A percentile compares a stretch with the other conserved stretches of the same genome.
phyloP scores from a whole-genome alignment of 2,888 invertebrate genomes.

The Neoitamus cyanurus region DNA sequence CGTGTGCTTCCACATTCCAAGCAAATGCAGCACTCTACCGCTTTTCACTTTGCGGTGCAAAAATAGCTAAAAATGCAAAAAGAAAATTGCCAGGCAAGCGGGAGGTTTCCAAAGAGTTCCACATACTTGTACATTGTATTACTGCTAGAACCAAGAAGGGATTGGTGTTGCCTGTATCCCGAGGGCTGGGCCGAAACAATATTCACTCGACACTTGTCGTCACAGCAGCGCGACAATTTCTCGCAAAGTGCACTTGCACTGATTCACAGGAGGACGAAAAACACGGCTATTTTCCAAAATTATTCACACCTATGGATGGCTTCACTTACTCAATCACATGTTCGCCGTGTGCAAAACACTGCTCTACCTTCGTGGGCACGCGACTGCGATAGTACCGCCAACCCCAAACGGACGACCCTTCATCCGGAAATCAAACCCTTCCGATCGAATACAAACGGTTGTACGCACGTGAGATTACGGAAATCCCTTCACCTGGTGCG shows the following conservation, averaged over 20 bases:
- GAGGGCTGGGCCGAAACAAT: neutral
- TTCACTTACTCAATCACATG: neutral
- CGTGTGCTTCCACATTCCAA: neutral
- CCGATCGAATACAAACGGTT: neutral
- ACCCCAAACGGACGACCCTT: neutral
- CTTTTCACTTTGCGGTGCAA: neutral
- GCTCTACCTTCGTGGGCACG: neutral
- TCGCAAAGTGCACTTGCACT: neutral
- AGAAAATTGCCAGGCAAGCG: neutral
- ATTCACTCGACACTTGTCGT: neutral
- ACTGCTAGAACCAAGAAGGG: neutral
- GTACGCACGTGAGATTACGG: neutral
- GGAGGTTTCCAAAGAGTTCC: neutral
- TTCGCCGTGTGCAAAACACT: neutral
- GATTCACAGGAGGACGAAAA: neutral
- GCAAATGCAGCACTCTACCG: neutral
- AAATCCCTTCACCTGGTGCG: neutral
- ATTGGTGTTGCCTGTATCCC: neutral
- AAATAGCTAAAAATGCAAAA: slow-evolving; percentile 11
- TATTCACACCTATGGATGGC: neutral
- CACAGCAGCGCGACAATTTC: neutral
- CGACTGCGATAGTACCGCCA: neutral
- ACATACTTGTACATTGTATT: slow-evolving; percentile 13
- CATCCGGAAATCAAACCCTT: slow-evolving; percentile 7
- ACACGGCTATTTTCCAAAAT: neutral